These are phyloP conservation scores for Chaenocephalus aceratus DNA, from an alignment of 2,113 vertebrate species.

Conservation along the genomic window DNA sequence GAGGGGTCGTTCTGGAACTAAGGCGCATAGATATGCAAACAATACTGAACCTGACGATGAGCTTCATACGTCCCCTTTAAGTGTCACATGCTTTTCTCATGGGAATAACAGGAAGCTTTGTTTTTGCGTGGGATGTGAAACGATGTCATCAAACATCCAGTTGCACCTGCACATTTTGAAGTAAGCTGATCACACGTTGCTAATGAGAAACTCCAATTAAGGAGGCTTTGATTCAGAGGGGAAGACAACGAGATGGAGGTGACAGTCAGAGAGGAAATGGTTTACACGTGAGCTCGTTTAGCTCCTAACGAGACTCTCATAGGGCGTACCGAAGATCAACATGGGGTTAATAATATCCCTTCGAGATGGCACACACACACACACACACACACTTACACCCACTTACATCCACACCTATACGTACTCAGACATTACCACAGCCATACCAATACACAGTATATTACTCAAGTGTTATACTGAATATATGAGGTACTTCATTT, in stretches of 20 bases:
- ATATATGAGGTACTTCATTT: too few relatives aligned
- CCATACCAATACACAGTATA: not conserved
- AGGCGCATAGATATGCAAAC: too few relatives aligned
- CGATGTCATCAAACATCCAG: not conserved
- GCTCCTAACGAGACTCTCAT: too few relatives aligned
- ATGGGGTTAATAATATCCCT: too few relatives aligned
- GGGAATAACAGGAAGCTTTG: not conserved
- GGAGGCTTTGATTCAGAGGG: not conserved
- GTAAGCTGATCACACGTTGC: not conserved
- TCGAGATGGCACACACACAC: conserved; percentile 5
- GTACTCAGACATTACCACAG: conserved; percentile 16
- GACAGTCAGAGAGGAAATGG: conserved; percentile 9
- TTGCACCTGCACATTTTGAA: not conserved
- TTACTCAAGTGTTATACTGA: too few relatives aligned
- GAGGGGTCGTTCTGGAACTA: too few relatives aligned
- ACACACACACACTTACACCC: too few relatives aligned
- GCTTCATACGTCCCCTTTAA: too few relatives aligned
- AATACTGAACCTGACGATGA: too few relatives aligned
- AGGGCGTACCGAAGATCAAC: too few relatives aligned
- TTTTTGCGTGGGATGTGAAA: not conserved
- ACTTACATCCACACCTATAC: conserved; percentile 8
- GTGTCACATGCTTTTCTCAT: too few relatives aligned
- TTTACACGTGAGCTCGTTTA: too few relatives aligned
- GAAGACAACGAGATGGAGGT: not conserved
- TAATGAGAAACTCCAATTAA: not conserved